Base-by-base conservation (phyloP, 1,140 invertebrate genomes). In the Ceratosolen fusciceps region DNA sequence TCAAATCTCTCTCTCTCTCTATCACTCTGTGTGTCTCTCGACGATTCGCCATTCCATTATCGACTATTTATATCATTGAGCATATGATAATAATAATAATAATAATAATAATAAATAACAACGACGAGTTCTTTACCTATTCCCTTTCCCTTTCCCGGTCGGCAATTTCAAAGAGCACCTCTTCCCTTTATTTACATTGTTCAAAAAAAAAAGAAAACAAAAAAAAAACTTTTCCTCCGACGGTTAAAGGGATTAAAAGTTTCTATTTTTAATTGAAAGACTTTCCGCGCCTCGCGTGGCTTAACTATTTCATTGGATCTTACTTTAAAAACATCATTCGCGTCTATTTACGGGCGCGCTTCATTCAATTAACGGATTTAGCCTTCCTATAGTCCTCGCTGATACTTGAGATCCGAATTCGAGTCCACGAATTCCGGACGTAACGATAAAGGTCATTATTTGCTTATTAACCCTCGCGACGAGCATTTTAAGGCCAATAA, bases 291-390 rank as follows among this genome's bases (percentile, higher is more conserved):
- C 39, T 10, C 24, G 19, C 65, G 29, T 31, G 3, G 29, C 49
- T 56, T 8, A 56, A 70, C 74, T 70, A 70, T 68, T 70, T 77
- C 34, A 70, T 56, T 70, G 39, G 65, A 34, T 68, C 54, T 19
- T 54, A 37, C 47, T 76, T 77, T 62, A 19, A 34, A 70, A 77
- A 70, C 10, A 19, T n/a, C 31, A 77, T 77, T 29, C 65, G 19
- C 52, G 14, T 56, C 5, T 56, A 73, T 58, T 56, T 43, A 26
- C 24, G 37, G 14, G 9, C 37, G 26, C 21, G 31, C 21, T 74
- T 2, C 16, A 14, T n/a, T 29, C 34, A 43, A 68, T 65, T 65
- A 68, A 68, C 7, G 39, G 67, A 47, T 47, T 68, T 47, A 2
- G 37, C 21, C 29, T 39, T n/a, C n/a, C n/a, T 24, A 68, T 47